These are phyloP conservation scores for Euwallacea fornicatus DNA, from an alignment of 1,140 invertebrate species.

Conservation along the genomic window DNA sequence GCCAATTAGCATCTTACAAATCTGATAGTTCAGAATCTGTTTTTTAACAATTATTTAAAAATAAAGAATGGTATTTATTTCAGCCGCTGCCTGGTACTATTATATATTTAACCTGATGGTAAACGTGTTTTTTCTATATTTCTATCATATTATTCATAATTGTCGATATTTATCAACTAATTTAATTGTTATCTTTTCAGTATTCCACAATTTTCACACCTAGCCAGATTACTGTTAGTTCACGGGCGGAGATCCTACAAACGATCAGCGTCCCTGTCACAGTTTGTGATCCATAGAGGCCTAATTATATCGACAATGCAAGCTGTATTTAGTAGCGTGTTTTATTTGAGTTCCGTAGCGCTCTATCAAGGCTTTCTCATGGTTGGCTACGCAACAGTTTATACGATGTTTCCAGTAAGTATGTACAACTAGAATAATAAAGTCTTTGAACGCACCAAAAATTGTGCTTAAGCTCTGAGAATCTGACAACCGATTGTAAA, in stretches of 20 bases:
- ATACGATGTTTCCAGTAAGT: slow-evolving; percentile 99
- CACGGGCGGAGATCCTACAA: slow-evolving; percentile 97
- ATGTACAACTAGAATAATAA: neutral
- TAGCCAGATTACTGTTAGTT: slow-evolving; percentile 86
- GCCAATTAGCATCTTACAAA: too few relatives aligned
- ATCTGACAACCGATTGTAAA: too few relatives aligned
- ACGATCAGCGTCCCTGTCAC: slow-evolving; percentile 91
- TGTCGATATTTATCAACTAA: neutral
- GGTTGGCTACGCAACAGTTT: slow-evolving; percentile 98
- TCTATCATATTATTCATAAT: neutral
- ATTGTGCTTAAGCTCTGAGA: too few relatives aligned
- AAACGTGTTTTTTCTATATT: neutral
- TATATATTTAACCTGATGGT: neutral
- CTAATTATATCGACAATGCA: slow-evolving; percentile 99
- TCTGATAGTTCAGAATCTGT: too few relatives aligned
- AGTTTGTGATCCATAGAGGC: slow-evolving; percentile 98
- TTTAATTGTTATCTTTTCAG: slow-evolving; percentile 61
- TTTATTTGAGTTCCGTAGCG: slow-evolving; percentile 96
- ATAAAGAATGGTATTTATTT: too few relatives aligned
- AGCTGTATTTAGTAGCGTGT: slow-evolving; percentile 97
- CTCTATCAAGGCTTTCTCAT: slow-evolving; percentile 98
- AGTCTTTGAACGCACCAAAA: too few relatives aligned
- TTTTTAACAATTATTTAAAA: too few relatives aligned
- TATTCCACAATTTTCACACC: slow-evolving; percentile 87
- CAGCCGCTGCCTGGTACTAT: neutral